phyloP scores from a whole-genome alignment of 2,888 invertebrate genomes.

The Balanococcus diminutus region DNA sequence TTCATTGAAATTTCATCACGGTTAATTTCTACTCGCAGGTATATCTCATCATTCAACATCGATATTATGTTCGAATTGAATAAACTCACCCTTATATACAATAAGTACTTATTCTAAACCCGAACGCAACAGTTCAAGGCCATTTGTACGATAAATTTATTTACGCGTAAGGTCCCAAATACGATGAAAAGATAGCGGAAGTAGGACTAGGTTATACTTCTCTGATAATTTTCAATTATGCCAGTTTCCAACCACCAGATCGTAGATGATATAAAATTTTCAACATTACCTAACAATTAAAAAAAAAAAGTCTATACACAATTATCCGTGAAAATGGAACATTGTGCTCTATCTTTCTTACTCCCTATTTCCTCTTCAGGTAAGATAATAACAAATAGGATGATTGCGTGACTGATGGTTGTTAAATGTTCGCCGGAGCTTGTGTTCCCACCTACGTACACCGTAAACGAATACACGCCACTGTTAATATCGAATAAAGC shows the following conservation, averaged over 20 bases:
- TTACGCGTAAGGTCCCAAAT: background rate
- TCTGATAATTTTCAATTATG: background rate
- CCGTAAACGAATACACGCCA: constrained; percentile 26
- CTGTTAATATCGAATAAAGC: constrained; percentile 39
- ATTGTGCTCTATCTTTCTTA: constrained; percentile 23
- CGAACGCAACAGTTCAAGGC: constrained; percentile 31
- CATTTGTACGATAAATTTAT: constrained; percentile 18
- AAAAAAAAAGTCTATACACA: background rate
- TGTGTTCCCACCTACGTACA: constrained; percentile 40
- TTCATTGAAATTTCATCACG: background rate
- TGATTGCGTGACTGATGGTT: constrained; percentile 51
- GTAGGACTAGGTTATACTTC: background rate
- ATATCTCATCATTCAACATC: background rate
- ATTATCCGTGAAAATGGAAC: background rate
- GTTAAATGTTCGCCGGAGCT: constrained; percentile 46
- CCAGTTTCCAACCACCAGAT: background rate
- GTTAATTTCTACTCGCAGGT: background rate
- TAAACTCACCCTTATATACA: background rate
- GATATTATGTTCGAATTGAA: background rate
- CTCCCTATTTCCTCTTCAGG: constrained; percentile 41
- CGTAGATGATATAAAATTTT: background rate
- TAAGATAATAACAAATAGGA: constrained; percentile 53
- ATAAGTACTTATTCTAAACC: background rate
- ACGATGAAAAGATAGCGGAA: constrained; percentile 41
- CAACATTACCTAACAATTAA: background rate